Base-by-base conservation (phyloP, 2,888 invertebrate species). In the Drosophila lutescens region DNA sequence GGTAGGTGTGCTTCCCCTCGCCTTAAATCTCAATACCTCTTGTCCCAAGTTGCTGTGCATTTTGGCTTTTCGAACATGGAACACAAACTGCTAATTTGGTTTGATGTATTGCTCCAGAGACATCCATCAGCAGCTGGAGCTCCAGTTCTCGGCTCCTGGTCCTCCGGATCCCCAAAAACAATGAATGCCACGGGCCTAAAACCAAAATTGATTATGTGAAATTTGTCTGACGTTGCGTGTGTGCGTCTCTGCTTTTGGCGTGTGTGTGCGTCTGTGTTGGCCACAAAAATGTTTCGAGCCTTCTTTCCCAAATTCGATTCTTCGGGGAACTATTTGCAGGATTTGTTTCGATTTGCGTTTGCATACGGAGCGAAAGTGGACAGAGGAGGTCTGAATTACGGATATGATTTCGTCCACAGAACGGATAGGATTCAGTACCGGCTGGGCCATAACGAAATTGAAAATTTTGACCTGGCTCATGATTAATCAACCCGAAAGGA, bases 31-130 rank as follows among this genome's bases (percentile, higher is more conserved):
- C 32, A 32, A 15, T 26, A 9, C 41, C 30, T 20, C 15, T 10
- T 23, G 36, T 7, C n/a, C 70, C 32, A 20, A 13, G 15, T 26
- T 62, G 49, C 57, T 75, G 57, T 84, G 69, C 63, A 79, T 79
- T 78, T 82, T 59, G 68, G 68, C 81, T 67, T 75, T 59, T 58
- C 44, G 56, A 47, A 57, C 62, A 76, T 54, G 57, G 61, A 61
- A 57, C 67, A 73, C 73, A 74, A 87, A 74, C 82, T 76, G 85
- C 79, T 86, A 80, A 83, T 81, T 83, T 84, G 77, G 77, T 81
- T 83, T 84, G 84, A 85, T 80, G 76, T 79, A 77, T 81, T 62
- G 79, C 85, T 81, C 87, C 66, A 62, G 77, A 77, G 89, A 84
- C 87, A 80, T 76, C 84, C 68, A 75, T 84, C 88, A 83, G 68